Conservation (phyloP, 2,797 vertebrate species). For the Oreonectes daqikongensis region DNA sequence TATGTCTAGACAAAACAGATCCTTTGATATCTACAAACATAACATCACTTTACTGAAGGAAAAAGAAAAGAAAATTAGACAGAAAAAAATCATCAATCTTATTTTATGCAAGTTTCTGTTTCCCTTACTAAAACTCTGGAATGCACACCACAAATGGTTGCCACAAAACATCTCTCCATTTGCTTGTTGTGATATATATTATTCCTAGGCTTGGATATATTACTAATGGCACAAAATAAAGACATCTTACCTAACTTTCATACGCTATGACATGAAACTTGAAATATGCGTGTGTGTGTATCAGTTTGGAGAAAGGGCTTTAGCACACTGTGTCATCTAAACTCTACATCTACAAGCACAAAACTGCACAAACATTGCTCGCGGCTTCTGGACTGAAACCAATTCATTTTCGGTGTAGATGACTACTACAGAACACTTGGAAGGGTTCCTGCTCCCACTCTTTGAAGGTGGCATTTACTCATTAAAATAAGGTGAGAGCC, state of each 20-base stretch:
- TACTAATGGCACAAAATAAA: not conserved
- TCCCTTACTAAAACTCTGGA: not conserved
- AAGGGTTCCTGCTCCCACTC: not conserved
- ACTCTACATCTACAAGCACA: not conserved
- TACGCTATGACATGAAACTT: too few species aligned
- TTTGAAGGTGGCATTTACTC: conserved; percentile 5
- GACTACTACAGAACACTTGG: not conserved
- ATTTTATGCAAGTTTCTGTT: not conserved
- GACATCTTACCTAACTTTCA: not conserved
- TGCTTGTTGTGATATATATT: not conserved
- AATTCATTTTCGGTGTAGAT: not conserved
- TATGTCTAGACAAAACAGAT: not conserved
- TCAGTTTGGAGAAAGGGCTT: not conserved
- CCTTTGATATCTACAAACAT: not conserved
- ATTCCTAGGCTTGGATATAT: not conserved
- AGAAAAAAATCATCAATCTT: not conserved
- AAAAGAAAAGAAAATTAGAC: not conserved
- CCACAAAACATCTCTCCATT: not conserved
- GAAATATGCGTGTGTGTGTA: not conserved
- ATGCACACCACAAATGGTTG: not conserved
- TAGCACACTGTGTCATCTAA: not conserved
- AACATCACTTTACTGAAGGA: not conserved
- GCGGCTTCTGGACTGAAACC: not conserved
- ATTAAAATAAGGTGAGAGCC: not conserved
- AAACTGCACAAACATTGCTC: not conserved